Evolutionary conservation across 2,888 invertebrate species (phyloP).

Genomic region (Sarcophaga carnaria): DNA sequence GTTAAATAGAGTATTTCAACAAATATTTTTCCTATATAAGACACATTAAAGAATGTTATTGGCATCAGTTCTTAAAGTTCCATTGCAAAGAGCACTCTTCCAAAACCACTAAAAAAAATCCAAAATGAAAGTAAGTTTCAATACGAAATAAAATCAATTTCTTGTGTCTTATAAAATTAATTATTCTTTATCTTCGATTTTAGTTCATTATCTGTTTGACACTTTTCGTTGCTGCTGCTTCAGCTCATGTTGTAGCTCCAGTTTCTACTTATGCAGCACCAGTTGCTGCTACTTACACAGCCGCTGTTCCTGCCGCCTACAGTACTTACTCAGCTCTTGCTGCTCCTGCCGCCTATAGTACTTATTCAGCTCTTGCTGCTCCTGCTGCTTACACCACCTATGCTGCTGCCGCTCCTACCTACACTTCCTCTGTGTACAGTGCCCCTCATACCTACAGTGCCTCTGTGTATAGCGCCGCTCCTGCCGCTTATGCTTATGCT

Average conservation of each 20-base stretch:
- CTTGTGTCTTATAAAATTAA: background rate
- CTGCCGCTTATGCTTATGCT: constrained; percentile 41
- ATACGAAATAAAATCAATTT: background rate
- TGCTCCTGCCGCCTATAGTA: constrained; percentile 48
- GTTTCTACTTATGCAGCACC: constrained; percentile 45
- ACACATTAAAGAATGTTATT: background rate
- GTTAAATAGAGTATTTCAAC: background rate
- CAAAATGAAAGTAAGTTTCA: constrained; percentile 63
- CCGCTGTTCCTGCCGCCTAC: constrained; percentile 41
- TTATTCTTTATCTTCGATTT: background rate
- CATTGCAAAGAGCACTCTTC: constrained; percentile 60
- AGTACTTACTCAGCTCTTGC: constrained; percentile 50
- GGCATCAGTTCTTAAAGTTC: constrained; percentile 57
- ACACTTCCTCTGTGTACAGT: constrained; percentile 70
- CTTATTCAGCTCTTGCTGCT: constrained; percentile 57
- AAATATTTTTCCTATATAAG: constrained; percentile 45
- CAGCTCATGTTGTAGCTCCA: constrained; percentile 73
- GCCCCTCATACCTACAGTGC: constrained; percentile 60
- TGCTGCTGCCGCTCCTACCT: constrained; percentile 60
- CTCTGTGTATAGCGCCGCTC: constrained; percentile 39
- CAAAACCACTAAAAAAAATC: constrained; percentile 10
- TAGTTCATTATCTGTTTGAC: constrained; percentile 78
- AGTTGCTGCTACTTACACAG: constrained; percentile 34
- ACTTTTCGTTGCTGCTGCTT: constrained; percentile 76
- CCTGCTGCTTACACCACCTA: constrained; percentile 61